These are phyloP conservation scores for Ladona fulva DNA, from an alignment of 1,140 invertebrate species.

Conservation along the genomic window DNA sequence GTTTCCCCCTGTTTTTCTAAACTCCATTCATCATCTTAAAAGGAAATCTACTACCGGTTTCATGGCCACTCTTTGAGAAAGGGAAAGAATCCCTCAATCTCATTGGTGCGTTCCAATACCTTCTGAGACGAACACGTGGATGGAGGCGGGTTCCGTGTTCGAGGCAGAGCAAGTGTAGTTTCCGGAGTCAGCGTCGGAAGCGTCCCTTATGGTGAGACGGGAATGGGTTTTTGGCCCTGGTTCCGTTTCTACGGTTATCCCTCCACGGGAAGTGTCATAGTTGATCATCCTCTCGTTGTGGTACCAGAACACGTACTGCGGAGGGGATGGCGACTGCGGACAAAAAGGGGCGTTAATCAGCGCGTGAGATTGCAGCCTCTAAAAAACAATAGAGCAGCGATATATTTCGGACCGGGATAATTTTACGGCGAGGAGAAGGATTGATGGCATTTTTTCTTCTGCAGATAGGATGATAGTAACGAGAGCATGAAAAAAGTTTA, in stretches of 20 bases:
- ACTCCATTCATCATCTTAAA: too few relatives aligned
- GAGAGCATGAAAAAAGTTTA: too few relatives aligned
- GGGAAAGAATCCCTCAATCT: not conserved
- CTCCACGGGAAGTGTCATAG: slow-evolving; percentile 74
- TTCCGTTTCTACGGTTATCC: slow-evolving; percentile 76
- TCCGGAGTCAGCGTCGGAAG: slow-evolving; percentile 74
- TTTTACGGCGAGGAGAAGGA: too few relatives aligned
- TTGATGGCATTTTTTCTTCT: too few relatives aligned
- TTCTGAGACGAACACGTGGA: slow-evolving; percentile 84
- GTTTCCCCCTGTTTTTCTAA: too few relatives aligned
- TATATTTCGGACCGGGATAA: too few relatives aligned
- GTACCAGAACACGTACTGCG: slow-evolving; percentile 86
- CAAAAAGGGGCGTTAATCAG: slow-evolving; percentile 19
- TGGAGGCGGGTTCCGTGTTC: slow-evolving; percentile 79
- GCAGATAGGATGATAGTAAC: too few relatives aligned
- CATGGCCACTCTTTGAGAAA: too few relatives aligned
- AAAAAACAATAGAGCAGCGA: too few relatives aligned
- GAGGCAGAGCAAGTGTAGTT: slow-evolving; percentile 86
- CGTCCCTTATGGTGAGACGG: slow-evolving; percentile 69
- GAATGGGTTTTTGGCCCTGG: slow-evolving; percentile 73
- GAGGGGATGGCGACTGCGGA: slow-evolving; percentile 74
- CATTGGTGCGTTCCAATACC: slow-evolving; percentile 43
- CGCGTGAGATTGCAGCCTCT: too few relatives aligned
- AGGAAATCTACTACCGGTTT: too few relatives aligned
- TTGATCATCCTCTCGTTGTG: slow-evolving; percentile 89